Base-by-base conservation (phyloP, 2,888 invertebrate genomes). In the Ichneumoninae sp. region DNA sequence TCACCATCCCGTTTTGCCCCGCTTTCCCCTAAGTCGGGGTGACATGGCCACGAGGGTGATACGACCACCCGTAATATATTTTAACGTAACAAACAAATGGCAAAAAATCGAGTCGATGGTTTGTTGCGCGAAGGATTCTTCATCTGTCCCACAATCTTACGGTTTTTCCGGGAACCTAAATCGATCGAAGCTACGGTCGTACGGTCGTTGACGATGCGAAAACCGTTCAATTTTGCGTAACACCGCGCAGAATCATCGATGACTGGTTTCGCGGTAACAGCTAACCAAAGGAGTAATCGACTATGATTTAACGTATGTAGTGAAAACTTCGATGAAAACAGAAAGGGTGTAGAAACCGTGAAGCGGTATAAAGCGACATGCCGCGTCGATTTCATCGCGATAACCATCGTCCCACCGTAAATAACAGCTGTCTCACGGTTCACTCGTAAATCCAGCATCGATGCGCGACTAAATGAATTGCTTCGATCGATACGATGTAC, bases 361-460 rank as follows among this genome's bases (percentile, higher is more conserved):
- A 73, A 80, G 54, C 47, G 70, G 52, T 22, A 60, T 19, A 52
- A 30, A 44, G 19, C 30, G 68, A 69, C 50, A 22, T 52, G 74
- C 26, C 65, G 68, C 50, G 76, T 71, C 81, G 73, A 81, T 80
- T 77, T 83, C 60, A 81, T 75, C 76, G 76, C 83, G 60, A 81
- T 80, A 77, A 80, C 71, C 76, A 76, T 66, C 81, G 68, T 26
- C 52, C 76, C 77, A 76, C 73, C 68, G 83, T 83, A 83, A 83
- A 81, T 83, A 83, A 73, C 81, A 83, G 76, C 83, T 83, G 76
- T 81, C 76, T 71, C 80, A 80, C 78, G 80, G 76, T 77, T 83
- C 83, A 83, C 75, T 68, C 63, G 83, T 71, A 80, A 80, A 83
- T 83, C 63, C 65, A 71, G 26, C 70, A 36, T 33, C 63, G 8